Conservation (phyloP, 2,797 vertebrate genomes). For the Pangasius krempfi region DNA sequence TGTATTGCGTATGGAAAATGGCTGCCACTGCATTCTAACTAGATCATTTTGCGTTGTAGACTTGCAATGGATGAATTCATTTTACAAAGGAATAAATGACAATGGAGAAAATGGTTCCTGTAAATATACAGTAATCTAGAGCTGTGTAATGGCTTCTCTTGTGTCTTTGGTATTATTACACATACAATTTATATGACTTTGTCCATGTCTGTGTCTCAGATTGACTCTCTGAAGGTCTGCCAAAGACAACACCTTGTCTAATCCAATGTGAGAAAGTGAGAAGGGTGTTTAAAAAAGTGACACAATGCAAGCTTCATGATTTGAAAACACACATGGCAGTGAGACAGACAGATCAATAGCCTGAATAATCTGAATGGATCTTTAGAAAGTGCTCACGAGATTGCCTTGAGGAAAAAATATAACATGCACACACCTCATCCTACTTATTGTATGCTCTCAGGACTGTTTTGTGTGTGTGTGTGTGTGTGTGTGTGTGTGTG, state of each 20-base stretch:
- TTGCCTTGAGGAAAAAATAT: conserved; percentile 47
- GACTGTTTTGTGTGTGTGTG: background rate
- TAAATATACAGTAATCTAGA: background rate
- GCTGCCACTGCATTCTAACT: background rate
- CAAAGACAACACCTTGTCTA: background rate
- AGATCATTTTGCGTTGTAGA: too few relatives aligned
- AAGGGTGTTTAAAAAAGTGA: background rate
- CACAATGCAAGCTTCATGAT: background rate
- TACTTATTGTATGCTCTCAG: background rate
- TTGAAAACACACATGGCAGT: background rate
- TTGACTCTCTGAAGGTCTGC: background rate
- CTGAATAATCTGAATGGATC: conserved; percentile 23
- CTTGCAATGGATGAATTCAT: background rate
- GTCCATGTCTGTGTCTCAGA: background rate
- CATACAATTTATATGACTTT: background rate
- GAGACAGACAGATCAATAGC: conserved; percentile 12
- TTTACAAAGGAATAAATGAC: background rate
- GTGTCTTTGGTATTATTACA: background rate
- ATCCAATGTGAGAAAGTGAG: background rate
- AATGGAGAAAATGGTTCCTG: background rate
- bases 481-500: background rate
- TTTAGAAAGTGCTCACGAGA: conserved; percentile 23
- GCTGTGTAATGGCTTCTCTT: background rate
- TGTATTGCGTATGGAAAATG: background rate
- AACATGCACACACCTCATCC: background rate